Evolutionary conservation across 2,888 invertebrate genomes (phyloP).

Genomic region (Liodrosophila aerea): DNA sequence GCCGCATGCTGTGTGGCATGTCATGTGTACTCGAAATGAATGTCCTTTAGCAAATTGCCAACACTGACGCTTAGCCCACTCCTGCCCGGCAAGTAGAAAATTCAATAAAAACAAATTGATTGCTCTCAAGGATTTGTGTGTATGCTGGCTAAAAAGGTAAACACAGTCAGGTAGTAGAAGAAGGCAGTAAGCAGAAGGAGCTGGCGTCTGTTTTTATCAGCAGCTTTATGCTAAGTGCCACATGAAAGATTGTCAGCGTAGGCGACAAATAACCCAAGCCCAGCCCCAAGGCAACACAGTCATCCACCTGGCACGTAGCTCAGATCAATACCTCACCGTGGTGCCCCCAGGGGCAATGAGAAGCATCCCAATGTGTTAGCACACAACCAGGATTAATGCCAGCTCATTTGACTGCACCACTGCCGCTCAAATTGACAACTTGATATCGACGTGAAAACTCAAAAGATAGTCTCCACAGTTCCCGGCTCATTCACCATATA

Average conservation of each 20-base stretch:
- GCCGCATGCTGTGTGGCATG: slow-evolving; percentile 36
- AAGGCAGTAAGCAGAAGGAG: slow-evolving; percentile 1
- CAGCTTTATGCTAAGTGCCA: slow-evolving; percentile 63
- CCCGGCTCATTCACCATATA: too few species aligned
- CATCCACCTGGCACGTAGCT: slow-evolving; percentile 27
- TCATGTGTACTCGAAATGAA: slow-evolving; percentile 56
- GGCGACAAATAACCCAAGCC: slow-evolving; percentile 51
- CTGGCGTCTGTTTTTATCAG: slow-evolving; percentile 18
- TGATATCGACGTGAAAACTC: slow-evolving; percentile 43
- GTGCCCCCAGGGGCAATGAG: slow-evolving; percentile 21
- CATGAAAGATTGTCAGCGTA: slow-evolving; percentile 59
- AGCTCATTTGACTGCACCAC: slow-evolving; percentile 58
- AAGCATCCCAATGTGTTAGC: slow-evolving; percentile 20
- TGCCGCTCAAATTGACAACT: slow-evolving; percentile 51
- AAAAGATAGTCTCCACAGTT: slow-evolving; percentile 3
- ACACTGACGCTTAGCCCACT: slow-evolving; percentile 22
- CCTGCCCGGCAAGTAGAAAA: slow-evolving; percentile 46
- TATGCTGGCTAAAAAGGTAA: slow-evolving; percentile 62
- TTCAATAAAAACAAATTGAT: slow-evolving; percentile 77
- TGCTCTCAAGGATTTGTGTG: slow-evolving; percentile 65
- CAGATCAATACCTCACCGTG: slow-evolving; percentile 22
- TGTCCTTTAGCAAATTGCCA: slow-evolving; percentile 60
- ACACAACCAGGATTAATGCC: slow-evolving; percentile 55
- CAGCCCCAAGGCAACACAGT: slow-evolving; percentile 10
- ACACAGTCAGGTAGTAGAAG: slow-evolving; percentile 43